Base-by-base conservation (phyloP, 2,113 vertebrate species). In the Galbula dea region DNA sequence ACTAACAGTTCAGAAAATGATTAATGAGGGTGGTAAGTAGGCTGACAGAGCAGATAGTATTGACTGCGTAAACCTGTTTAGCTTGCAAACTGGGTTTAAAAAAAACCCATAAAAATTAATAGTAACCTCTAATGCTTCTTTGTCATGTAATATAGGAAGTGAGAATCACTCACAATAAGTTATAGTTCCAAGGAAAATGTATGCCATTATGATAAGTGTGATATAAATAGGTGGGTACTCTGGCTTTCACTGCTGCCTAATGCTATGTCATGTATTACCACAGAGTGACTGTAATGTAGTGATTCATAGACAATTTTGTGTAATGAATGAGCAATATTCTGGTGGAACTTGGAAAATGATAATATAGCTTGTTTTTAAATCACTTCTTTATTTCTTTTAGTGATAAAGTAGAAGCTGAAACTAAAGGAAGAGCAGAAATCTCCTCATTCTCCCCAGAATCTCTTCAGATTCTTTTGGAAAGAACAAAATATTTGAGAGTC, bases 1-100 rank as follows among this genome's bases (percentile, higher is more conserved):
- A 80, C 45, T 88, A 83, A 55, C 63, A 43, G 63, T 76, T 93
- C 58, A 62, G 79, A 45, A 61, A 24, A 54, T 91, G 95, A 94
- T 95, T 94, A 96, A 95, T 86, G 67, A 91, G 46, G 10, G 27
- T 34, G 39, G 62, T 75, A 82, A 86, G 43, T 75, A 66, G 34
- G 55, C 46, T 89, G 90, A 54, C 82, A 86, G 61, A 55, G 37
- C 63, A 89, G 88, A 83, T 66, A 91, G 21, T 58, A 83, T 55
- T 83, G 85, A 88, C 75, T 89, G 63, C 43, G 67, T 93, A 73
- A 93, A 83, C 32, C 26, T 74, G 72, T 79, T 85, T 89, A 66
- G 41, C 51, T 77, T 69, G 55, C 29, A 51, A 91, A 63, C 29
- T 27, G 15, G 13, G 14, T 66, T 85, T 23, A 37, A 89, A 92